Conservation (phyloP, 2,113 vertebrate genomes). For the Cyprinodon tularosa region DNA sequence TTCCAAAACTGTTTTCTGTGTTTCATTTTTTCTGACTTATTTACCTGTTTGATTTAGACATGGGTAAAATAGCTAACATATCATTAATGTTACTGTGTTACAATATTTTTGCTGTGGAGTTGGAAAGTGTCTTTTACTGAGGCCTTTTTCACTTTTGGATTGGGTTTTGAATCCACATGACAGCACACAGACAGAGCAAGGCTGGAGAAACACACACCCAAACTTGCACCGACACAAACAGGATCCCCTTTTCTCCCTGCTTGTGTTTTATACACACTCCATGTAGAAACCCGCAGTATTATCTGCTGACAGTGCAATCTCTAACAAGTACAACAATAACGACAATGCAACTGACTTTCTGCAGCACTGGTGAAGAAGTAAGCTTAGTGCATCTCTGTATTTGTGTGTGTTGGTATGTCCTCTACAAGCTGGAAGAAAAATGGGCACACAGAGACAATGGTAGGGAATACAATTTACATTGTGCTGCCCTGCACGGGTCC, state of each 20-base stretch:
- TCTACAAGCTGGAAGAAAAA: slow-evolving; percentile 68
- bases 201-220: slow-evolving; percentile 29
- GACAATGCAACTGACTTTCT: slow-evolving; percentile 58
- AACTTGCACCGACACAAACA: slow-evolving; percentile 10
- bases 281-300: slow-evolving; percentile 45
- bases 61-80: not conserved
- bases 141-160: slow-evolving; percentile 40
- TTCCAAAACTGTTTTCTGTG: not conserved
- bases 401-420: slow-evolving; percentile 29
- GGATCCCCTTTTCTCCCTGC: slow-evolving; percentile 6
- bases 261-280: slow-evolving; percentile 40
- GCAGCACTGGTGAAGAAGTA: slow-evolving; percentile 28
- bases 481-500: slow-evolving; percentile 55
- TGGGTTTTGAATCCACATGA: slow-evolving; percentile 74
- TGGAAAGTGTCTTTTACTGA: slow-evolving; percentile 35
- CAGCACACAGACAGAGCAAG: slow-evolving; percentile 61
- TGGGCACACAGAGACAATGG: slow-evolving; percentile 76
- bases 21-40: not conserved
- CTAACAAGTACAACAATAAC: slow-evolving; percentile 64
- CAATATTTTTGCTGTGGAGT: slow-evolving; percentile 26
- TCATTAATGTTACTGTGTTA: not conserved
- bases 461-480: slow-evolving; percentile 75
- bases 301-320: slow-evolving; percentile 65
- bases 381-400: slow-evolving; percentile 21
- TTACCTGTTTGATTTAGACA: not conserved